Evolutionary conservation across 2,888 invertebrate genomes (phyloP), one percentile per base, ranked within the genome.

Genomic region (Erpobdella octoculata): DNA sequence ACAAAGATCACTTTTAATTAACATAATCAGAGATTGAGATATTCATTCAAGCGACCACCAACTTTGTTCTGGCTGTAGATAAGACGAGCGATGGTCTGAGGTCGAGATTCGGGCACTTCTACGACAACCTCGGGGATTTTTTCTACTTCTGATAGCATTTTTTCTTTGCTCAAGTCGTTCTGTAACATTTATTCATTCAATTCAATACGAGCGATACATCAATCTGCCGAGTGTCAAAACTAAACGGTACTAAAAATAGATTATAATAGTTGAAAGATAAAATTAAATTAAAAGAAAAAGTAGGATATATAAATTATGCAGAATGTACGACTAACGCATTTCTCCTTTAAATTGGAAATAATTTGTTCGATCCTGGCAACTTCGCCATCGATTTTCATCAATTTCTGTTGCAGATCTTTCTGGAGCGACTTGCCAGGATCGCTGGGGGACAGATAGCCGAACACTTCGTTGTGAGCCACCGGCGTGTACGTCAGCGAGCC

Each of bases 271-370:
- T n/a, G 28, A 8, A 9, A 12, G 46, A 41, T 41, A 18, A 15
- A 41, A 12, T 15, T 15, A 41, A 41, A 41, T 15, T 15, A 15
- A 41, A 12, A 41, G 18, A 41, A 41, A 12, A 12, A 41, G 12
- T 41, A n/a, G n/a, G n/a, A n/a, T n/a, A n/a, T n/a, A n/a, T n/a
- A n/a, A n/a, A n/a, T n/a, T n/a, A n/a, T n/a, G n/a, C n/a, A n/a
- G n/a, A n/a, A n/a, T n/a, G n/a, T n/a, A n/a, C n/a, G 37, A 67
- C 67, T 41, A 21, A 67, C 67, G 28, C 67, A 67, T 67, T 67
- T 67, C 25, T 37, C 67, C 36, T 69, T 28, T 58, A 69, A 48
- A 18, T 53, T 58, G 33, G 28, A 18, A 15, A 69, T 69, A n/a
- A 28, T 36, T 58, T 69, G 69, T 53, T 69, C 69, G 0, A 53